Percentiles rank a stretch among this genome's conserved stretches.
Conservation (phyloP, 2,113 vertebrate genomes). For the Mobula hypostoma region DNA sequence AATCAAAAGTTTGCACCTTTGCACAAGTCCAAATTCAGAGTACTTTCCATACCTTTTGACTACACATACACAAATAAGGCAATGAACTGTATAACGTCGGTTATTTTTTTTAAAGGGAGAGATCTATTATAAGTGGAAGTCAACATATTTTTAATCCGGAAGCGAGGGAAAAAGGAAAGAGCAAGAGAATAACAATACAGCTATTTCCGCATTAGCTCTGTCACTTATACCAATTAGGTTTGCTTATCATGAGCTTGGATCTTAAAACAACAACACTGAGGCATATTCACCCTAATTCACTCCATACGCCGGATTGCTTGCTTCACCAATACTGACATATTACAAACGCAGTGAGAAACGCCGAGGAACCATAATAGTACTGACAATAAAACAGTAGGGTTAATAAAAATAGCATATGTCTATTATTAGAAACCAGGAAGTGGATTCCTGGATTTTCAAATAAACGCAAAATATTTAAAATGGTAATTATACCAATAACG, state of each 20-base stretch:
- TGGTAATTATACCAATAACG: neutral
- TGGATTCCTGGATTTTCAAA: neutral
- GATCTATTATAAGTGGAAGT: neutral
- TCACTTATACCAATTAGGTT: constrained; percentile 37
- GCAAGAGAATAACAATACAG: constrained; percentile 29
- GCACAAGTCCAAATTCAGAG: neutral
- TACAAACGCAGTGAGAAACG: neutral
- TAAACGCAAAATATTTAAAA: neutral
- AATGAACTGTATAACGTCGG: neutral
- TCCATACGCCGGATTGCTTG: constrained; percentile 15
- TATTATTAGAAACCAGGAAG: neutral
- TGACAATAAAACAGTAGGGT: neutral
- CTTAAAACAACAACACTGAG: constrained; percentile 26
- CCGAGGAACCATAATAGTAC: neutral
- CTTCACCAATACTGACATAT: neutral
- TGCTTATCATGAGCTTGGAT: constrained; percentile 24
- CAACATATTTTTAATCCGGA: constrained; percentile 25
- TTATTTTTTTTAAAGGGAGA: neutral
- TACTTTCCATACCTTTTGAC: neutral
- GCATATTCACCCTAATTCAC: constrained; percentile 36
- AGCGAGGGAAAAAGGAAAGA: constrained; percentile 15
- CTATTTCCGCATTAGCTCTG: constrained; percentile 36
- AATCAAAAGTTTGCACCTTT: neutral
- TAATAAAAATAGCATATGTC: neutral
- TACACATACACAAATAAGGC: neutral